Conservation (phyloP, 2,888 invertebrate species). For the Agrotis exclamationis region DNA sequence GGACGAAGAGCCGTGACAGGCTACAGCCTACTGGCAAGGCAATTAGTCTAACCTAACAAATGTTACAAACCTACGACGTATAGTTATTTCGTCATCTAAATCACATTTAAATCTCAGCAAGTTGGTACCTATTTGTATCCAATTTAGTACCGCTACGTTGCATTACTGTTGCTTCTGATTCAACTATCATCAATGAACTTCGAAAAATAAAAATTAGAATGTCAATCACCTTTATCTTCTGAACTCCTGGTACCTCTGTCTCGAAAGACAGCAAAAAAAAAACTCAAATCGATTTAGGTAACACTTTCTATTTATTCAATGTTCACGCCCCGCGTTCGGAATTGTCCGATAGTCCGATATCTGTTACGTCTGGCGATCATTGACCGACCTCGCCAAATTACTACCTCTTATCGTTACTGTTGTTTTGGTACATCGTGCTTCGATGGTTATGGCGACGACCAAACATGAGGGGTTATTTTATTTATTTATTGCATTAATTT, state of each 20-base stretch:
- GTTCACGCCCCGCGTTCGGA: conserved; percentile 22
- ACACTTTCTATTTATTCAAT: conserved; percentile 29
- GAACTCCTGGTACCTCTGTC: conserved; percentile 25
- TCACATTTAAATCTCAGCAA: no score
- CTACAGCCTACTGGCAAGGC: conserved; percentile 17
- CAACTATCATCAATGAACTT: neutral
- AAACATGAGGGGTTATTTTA: neutral
- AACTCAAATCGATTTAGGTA: neutral
- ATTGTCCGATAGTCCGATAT: conserved; percentile 41
- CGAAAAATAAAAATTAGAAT: neutral
- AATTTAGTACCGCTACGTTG: no score
- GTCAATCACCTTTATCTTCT: conserved; percentile 14
- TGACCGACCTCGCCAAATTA: conserved; percentile 45
- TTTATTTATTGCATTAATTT: neutral
- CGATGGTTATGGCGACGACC: conserved; percentile 31
- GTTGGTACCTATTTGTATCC: no score
- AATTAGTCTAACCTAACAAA: conserved; percentile 19
- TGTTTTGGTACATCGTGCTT: conserved; percentile 29
- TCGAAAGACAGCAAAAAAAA: conserved; percentile 25
- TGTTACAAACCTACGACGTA: conserved; percentile 1
- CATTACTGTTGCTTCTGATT: neutral
- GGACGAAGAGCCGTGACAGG: conserved; percentile 17
- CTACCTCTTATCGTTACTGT: conserved; percentile 51
- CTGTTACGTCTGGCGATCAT: conserved; percentile 41
- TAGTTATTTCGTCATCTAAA: no score